Base-by-base conservation (phyloP, 2,113 vertebrate genomes). In the Redunca redunca region DNA sequence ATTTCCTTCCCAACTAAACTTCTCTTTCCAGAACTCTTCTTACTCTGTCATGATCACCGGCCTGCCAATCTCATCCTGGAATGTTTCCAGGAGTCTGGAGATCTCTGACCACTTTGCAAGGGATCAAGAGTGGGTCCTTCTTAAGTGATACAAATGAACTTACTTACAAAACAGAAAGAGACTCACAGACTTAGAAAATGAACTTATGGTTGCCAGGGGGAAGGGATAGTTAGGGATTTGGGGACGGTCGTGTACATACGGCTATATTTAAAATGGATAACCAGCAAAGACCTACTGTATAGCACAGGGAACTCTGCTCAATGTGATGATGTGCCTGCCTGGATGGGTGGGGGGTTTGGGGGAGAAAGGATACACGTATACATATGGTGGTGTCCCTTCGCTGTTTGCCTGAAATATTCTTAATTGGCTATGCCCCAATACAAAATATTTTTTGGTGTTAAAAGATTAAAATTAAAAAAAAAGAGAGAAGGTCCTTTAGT, bases 371-470 rank as follows among this genome's bases (percentile, higher is more conserved):
- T 77, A 43, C 21, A 43, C 2, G 36, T 77, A 43, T 40, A 43
- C 1, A 1, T 43, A 77, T 77, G 12, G 40, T 6, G 0, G 40
- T 15, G 21, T 77, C 36, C 71, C 36, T 77, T 77, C 0, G 0
- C 40, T 43, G 2, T 43, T 43, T 7, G 6, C 71, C 12, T 77
- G 40, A 77, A 77, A 77, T 21, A 74, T 40, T 74, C 67, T 74
- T 40, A 13, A 74, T 74, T 40, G 67, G 67, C n/a, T 74, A 40
- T 74, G 10, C n/a, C 19, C n/a, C 40, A 43, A 26, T 26, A 77
- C 40, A 77, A 26, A 43, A 77, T 77, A 15, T 26, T 40, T 74
- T 43, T 77, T 77, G 40, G 71, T 77, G 12, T 43, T 77, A 26
- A 77, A 77, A 43, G 40, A 43, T 77, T 74, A n/a, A 40, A 71